These are phyloP conservation scores for Karalla daura DNA, from an alignment of 2,797 vertebrate genomes.

Conservation along the genomic window DNA sequence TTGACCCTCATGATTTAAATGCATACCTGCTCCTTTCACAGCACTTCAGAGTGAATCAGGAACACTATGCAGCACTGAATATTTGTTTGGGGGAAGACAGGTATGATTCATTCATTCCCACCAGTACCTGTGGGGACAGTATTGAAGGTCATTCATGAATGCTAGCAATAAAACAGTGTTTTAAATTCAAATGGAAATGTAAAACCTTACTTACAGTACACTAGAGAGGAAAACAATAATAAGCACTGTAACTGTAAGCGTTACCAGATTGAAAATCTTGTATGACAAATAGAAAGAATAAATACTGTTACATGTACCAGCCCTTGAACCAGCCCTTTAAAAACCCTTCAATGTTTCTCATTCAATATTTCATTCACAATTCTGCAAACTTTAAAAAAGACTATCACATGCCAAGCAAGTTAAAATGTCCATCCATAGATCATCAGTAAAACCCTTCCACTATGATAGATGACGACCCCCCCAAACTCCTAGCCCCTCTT, in stretches of 20 bases:
- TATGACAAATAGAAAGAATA: neutral
- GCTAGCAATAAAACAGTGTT: neutral
- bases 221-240: conserved; percentile 1
- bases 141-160: conserved; percentile 34
- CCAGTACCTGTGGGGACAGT: conserved; percentile 4
- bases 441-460: conserved; percentile 39
- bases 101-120: conserved; percentile 23
- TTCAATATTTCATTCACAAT: neutral
- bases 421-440: conserved; percentile 35
- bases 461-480: conserved; percentile 48
- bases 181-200: conserved; percentile 5
- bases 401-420: too few relatives aligned
- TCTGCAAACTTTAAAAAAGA: too few relatives aligned
- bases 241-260: neutral
- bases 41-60: neutral
- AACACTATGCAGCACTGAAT: neutral
- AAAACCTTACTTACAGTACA: conserved; percentile 17
- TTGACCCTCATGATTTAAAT: neutral
- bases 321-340: neutral
- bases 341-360: conserved; percentile 4
- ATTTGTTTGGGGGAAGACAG: conserved; percentile 29
- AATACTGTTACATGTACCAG: neutral
- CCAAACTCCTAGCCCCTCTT: conserved; percentile 7
- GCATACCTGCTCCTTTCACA: neutral
- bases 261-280: neutral